Conservation (phyloP, 1,140 invertebrate genomes). For the Drosophila trapezifrons region DNA sequence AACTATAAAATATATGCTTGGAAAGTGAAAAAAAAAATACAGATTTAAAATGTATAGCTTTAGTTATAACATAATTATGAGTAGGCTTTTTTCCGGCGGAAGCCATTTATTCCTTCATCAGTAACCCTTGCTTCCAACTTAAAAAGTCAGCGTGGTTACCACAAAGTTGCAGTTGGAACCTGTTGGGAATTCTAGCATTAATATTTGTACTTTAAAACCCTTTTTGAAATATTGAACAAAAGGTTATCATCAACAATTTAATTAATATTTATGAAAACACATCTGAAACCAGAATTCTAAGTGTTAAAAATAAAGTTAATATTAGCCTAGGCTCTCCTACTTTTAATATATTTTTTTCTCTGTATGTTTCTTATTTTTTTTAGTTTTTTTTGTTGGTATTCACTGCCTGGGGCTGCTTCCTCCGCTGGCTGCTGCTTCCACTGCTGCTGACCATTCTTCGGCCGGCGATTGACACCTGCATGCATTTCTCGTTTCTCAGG, state of each 20-base stretch:
- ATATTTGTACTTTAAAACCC: too few relatives aligned
- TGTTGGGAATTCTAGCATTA: not conserved
- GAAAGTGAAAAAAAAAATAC: too few relatives aligned
- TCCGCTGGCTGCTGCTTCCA: slow-evolving; percentile 23
- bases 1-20: not conserved
- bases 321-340: too few relatives aligned
- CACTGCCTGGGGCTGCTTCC: slow-evolving; percentile 42
- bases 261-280: not conserved
- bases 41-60: not conserved
- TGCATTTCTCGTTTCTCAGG: slow-evolving; percentile 83
- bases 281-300: fast-evolving
- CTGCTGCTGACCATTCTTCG: slow-evolving; percentile 69
- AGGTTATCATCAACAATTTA: not conserved
- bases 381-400: slow-evolving; percentile 40
- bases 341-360: slow-evolving; percentile 12
- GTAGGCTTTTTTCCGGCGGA: too few relatives aligned
- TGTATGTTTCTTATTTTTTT: slow-evolving; percentile 14
- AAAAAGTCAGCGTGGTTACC: not conserved
- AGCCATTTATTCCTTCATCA: not conserved
- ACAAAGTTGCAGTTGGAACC: not conserved
- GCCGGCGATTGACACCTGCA: slow-evolving; percentile 79
- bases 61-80: not conserved
- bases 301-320: not conserved
- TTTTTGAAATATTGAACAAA: not conserved
- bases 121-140: not conserved